phyloP scores from a whole-genome alignment of 2,888 invertebrate species.

The Idaea biselata region DNA sequence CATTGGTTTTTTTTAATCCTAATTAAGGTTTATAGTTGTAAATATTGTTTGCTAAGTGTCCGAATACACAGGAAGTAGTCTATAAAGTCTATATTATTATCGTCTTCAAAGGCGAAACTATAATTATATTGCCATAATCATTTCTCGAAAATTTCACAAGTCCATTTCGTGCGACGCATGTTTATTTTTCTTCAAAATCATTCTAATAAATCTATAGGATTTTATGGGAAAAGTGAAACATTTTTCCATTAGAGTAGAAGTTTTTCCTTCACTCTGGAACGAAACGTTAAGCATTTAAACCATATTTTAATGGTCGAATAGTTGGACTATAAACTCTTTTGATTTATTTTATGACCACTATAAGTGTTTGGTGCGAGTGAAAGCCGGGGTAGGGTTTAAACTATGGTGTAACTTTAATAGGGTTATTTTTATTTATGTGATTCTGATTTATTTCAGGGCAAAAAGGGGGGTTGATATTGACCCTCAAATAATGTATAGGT shows the following conservation, averaged over 20 bases:
- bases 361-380: constrained; percentile 38
- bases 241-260: background rate
- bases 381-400: constrained; percentile 28
- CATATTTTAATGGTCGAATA: constrained; percentile 74
- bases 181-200: background rate
- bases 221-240: background rate
- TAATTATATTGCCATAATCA: too few species aligned
- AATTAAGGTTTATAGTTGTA: too few species aligned
- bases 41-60: too few species aligned
- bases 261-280: constrained; percentile 43
- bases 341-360: constrained; percentile 73
- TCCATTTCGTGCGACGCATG: background rate
- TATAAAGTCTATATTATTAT: too few species aligned
- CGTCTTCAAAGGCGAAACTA: too few species aligned
- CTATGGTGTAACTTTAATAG: constrained; percentile 1
- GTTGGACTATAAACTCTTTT: constrained; percentile 72
- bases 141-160: background rate
- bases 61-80: too few species aligned
- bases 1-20: too few species aligned
- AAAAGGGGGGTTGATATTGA: background rate
- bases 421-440: constrained; percentile 6
- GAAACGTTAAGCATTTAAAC: constrained; percentile 61
- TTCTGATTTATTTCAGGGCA: background rate
- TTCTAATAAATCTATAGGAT: constrained; percentile 5
- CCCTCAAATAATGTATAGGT: background rate